A percentile compares a stretch with the other conserved stretches of the same genome.
phyloP scores from a whole-genome alignment of 2,113 vertebrate species.

The Murina feae region DNA sequence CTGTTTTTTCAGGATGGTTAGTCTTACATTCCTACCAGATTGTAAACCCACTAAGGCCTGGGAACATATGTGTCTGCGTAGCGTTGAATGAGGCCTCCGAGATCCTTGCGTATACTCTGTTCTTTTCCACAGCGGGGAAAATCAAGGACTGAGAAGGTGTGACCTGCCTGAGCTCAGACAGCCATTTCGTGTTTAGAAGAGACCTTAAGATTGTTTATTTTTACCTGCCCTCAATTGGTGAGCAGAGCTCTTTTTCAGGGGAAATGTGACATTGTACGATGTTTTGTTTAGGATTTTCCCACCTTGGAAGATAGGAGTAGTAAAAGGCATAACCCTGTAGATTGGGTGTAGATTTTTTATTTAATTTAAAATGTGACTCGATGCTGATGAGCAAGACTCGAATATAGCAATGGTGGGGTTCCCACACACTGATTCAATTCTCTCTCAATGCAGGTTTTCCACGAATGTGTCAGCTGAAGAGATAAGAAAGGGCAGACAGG shows the following conservation, averaged over 20 bases:
- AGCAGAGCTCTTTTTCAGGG: background rate
- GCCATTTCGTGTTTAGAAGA: background rate
- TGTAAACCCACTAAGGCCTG: conserved; percentile 43
- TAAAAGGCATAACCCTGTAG: background rate
- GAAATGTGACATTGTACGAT: background rate
- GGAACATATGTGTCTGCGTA: background rate
- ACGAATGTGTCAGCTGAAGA: background rate
- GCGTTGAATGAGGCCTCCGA: conserved; percentile 53
- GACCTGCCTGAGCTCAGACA: background rate
- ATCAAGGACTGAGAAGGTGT: background rate
- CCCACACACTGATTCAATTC: background rate
- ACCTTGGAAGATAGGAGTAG: background rate
- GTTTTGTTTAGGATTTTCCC: background rate
- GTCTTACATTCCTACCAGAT: conserved; percentile 43
- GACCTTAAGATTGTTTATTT: background rate
- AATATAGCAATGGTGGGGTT: background rate
- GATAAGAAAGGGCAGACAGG: background rate
- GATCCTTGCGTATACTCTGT: conserved; percentile 16
- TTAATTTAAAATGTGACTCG: background rate
- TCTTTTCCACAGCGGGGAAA: conserved; percentile 14
- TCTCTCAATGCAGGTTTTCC: background rate
- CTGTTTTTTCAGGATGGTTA: conserved; percentile 55
- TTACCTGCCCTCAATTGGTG: background rate
- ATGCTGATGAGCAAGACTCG: background rate
- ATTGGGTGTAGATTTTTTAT: background rate